A percentile compares a stretch with the other conserved stretches of the same genome.
Conservation (phyloP, 2,797 vertebrate genomes). For the Malacoraja senta region DNA sequence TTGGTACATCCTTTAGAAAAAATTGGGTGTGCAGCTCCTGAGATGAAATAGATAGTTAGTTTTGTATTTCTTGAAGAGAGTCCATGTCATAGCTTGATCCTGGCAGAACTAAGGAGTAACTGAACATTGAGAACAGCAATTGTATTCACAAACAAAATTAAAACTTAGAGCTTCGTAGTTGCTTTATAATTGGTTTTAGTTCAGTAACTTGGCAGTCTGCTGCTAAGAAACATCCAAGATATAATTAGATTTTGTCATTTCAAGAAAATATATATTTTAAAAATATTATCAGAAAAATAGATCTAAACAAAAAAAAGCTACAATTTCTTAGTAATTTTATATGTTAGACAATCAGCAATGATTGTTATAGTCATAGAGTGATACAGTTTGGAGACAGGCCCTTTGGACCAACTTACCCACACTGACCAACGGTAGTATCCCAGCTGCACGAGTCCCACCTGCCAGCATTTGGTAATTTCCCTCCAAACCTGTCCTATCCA, state of each 20-base stretch:
- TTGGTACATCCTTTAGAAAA: not conserved
- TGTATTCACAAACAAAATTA: not conserved
- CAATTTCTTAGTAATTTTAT: not conserved
- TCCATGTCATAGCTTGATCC: not conserved
- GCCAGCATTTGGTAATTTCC: no score
- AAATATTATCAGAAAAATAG: not conserved
- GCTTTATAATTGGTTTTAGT: not conserved
- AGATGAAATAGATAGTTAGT: not conserved
- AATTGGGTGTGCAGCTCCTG: not conserved
- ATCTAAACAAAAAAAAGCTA: not conserved
- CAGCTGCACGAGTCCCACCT: no score
- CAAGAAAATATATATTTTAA: slow-evolving; percentile 13
- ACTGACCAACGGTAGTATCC: no score
- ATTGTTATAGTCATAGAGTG: no score
- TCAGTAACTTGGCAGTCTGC: not conserved
- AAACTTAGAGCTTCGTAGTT: not conserved
- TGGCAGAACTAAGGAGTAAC: no score
- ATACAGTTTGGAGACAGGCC: no score
- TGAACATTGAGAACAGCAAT: not conserved
- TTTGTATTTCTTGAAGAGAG: not conserved
- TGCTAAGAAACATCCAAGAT: not conserved
- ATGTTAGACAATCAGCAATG: no score
- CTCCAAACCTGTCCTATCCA: no score
- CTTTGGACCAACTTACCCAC: no score
- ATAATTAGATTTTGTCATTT: not conserved